A percentile compares a stretch with the other conserved stretches of the same genome.
These are phyloP conservation scores for Drosophila nikananu DNA, from an alignment of 1,140 invertebrate genomes.

Conservation along the genomic window DNA sequence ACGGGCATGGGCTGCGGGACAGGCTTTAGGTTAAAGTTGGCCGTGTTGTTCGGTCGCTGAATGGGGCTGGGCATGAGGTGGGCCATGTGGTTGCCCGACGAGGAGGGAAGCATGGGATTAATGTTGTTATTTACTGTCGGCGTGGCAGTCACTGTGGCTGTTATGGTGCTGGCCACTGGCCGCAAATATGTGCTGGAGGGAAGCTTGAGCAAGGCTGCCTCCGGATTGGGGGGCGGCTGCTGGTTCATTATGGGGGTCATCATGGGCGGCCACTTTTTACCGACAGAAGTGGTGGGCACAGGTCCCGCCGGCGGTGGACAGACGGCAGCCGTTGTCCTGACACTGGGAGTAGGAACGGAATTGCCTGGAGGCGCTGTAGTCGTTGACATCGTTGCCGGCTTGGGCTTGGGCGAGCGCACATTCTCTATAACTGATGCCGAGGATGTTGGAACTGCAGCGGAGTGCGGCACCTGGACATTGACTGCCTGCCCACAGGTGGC, in stretches of 20 bases:
- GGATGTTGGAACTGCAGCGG: not conserved
- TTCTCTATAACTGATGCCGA: slow-evolving; percentile 6
- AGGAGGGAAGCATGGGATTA: slow-evolving; percentile 37
- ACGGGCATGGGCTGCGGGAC: slow-evolving; percentile 28
- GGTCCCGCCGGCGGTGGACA: slow-evolving; percentile 5
- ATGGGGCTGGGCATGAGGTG: slow-evolving; percentile 31
- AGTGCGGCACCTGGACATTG: slow-evolving; percentile 9
- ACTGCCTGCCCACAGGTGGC: slow-evolving; percentile 64
- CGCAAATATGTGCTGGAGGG: slow-evolving; percentile 50
- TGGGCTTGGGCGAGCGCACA: slow-evolving; percentile 8
- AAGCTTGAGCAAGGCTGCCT: slow-evolving; percentile 40
- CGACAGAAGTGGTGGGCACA: not conserved
- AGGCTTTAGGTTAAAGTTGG: slow-evolving; percentile 28
- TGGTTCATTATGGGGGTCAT: slow-evolving; percentile 47
- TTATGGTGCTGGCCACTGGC: slow-evolving; percentile 42
- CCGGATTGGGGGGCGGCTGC: slow-evolving; percentile 27
- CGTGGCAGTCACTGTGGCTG: slow-evolving; percentile 25
- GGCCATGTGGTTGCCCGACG: slow-evolving; percentile 36
- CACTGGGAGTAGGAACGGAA: slow-evolving; percentile 4
- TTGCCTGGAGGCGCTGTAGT: not conserved
- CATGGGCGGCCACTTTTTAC: slow-evolving; percentile 51
- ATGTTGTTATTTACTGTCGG: slow-evolving; percentile 22
- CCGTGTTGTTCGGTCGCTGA: slow-evolving; percentile 31
- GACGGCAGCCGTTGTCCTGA: slow-evolving; percentile 12
- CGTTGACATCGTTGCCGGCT: not conserved